Evolutionary conservation across 2,888 invertebrate species (phyloP).

Genomic region (Thymelicus sylvestris): DNA sequence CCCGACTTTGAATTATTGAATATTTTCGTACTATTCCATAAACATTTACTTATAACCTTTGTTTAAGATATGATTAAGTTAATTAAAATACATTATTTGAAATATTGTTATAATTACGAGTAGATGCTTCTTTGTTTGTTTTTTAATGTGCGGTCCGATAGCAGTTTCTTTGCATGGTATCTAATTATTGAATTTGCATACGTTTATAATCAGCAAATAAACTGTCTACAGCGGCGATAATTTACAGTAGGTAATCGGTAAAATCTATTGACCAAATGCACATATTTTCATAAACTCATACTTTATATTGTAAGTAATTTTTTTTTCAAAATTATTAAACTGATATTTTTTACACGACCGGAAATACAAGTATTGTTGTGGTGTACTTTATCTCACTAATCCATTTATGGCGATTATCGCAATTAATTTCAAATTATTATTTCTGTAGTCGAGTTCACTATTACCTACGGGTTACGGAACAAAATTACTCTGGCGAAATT

Average conservation of each 20-base stretch:
- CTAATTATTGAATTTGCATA: no score
- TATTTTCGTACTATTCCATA: no score
- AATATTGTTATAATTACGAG: not conserved
- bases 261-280: not conserved
- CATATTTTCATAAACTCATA: not conserved
- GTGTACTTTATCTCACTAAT: no score
- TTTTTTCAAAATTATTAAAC: not conserved
- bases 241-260: not conserved
- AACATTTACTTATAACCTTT: no score
- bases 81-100: no score
- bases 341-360: not conserved
- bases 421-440: not conserved
- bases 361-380: not conserved
- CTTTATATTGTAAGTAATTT: no score
- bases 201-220: no score
- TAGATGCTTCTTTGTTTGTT: not conserved
- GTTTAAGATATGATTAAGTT: no score
- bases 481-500: not conserved
- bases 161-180: not conserved
- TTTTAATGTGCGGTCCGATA: not conserved
- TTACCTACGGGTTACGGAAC: not conserved
- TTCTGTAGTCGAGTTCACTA: not conserved
- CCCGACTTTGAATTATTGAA: not conserved
- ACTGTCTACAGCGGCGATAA: no score
- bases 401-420: not conserved